phyloP scores from a whole-genome alignment of 2,113 vertebrate species.

The Anguilla rostrata region DNA sequence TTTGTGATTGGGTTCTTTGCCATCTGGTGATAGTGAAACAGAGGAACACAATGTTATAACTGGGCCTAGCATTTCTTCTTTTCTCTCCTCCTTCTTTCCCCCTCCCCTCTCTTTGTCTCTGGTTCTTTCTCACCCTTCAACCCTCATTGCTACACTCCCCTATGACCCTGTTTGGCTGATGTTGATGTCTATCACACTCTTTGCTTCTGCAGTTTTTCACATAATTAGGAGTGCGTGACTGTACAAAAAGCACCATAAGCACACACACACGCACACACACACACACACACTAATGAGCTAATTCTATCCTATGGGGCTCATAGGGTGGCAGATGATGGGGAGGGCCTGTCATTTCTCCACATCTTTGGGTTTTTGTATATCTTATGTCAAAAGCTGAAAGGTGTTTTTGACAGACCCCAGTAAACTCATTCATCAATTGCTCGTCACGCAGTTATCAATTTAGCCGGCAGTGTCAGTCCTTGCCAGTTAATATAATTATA shows the following conservation, averaged over 20 bases:
- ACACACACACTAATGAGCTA: no score
- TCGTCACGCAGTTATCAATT: no score
- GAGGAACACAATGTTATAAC: background rate
- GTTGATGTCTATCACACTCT: background rate
- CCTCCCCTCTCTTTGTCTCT: background rate
- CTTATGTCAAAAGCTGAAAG: no score
- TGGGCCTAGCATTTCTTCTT: background rate
- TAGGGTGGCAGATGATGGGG: no score
- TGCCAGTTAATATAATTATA: no score
- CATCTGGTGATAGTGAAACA: background rate
- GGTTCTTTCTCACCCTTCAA: background rate
- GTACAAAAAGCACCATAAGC: background rate
- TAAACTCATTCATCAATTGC: no score
- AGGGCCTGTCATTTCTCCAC: no score
- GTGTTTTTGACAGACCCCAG: no score
- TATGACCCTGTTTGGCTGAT: background rate
- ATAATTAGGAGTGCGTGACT: background rate
- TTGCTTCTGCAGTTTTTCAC: background rate
- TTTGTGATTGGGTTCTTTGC: background rate
- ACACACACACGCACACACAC: background rate
- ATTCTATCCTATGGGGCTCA: no score
- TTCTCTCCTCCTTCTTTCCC: background rate
- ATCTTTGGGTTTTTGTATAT: no score
- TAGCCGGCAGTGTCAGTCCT: no score
- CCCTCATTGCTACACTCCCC: background rate